These are phyloP conservation scores for Ephestia elutella DNA, from an alignment of 1,140 invertebrate species.

Conservation along the genomic window DNA sequence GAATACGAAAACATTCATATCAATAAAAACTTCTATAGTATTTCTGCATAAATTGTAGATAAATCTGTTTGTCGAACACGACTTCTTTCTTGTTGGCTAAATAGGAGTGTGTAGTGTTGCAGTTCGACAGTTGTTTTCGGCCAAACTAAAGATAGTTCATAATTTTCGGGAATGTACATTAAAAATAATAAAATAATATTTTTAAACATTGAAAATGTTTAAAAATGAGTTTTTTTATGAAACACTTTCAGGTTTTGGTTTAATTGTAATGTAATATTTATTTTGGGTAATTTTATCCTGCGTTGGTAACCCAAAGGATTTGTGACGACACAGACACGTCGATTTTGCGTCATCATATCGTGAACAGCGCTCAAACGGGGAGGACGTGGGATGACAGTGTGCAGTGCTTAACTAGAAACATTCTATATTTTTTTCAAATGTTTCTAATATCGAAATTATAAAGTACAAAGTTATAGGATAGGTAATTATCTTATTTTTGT, in stretches of 20 bases:
- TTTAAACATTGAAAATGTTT: background rate
- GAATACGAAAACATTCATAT: no score
- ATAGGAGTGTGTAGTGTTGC: background rate
- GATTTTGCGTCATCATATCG: constrained; percentile 68
- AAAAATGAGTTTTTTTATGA: background rate
- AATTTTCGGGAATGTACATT: no score
- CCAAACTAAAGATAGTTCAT: no score
- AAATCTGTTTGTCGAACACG: no score
- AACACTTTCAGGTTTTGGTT: background rate
- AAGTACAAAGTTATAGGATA: constrained; percentile 72
- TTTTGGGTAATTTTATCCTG: background rate
- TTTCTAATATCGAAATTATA: constrained; percentile 70
- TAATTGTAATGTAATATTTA: background rate
- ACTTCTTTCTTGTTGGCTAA: no score
- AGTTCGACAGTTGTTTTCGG: background rate
- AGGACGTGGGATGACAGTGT: constrained; percentile 60
- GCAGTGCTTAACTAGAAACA: constrained; percentile 58
- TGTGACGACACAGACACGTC: constrained; percentile 61
- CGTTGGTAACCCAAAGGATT: constrained; percentile 24
- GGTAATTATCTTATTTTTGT: constrained; percentile 31
- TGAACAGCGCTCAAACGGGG: constrained; percentile 61
- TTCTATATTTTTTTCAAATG: constrained; percentile 68
- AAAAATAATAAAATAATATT: background rate
- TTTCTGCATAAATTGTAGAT: no score
- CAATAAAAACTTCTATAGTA: no score